Percentiles rank a stretch among this genome's conserved stretches.
phyloP scores from a whole-genome alignment of 2,888 invertebrate genomes.

The Phalangium opilio region DNA sequence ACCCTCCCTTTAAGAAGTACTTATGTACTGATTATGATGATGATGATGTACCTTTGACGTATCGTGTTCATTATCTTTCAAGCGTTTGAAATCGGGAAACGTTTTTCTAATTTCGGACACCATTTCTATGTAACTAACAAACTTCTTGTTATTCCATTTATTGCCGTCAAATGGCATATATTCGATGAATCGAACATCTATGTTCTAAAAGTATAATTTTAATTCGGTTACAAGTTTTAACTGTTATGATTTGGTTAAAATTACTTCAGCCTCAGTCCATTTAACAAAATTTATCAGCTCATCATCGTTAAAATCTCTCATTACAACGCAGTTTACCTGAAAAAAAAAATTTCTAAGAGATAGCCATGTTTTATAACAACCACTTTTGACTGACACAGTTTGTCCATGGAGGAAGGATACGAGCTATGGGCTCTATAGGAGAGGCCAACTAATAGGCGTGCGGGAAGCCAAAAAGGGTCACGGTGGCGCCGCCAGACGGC shows the following conservation, averaged over 20 bases:
- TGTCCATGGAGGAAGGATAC: too few relatives aligned
- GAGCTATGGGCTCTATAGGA: too few relatives aligned
- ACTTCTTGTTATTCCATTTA: constrained; percentile 67
- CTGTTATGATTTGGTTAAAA: too few relatives aligned
- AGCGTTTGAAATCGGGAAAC: constrained; percentile 48
- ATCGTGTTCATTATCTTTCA: constrained; percentile 59
- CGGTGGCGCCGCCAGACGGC: too few relatives aligned
- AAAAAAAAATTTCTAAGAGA: too few relatives aligned
- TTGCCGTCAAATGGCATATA: constrained; percentile 99
- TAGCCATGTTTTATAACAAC: too few relatives aligned
- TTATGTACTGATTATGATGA: too few relatives aligned
- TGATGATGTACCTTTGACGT: constrained; percentile 74
- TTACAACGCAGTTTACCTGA: constrained; percentile 79
- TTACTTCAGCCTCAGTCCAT: constrained; percentile 56
- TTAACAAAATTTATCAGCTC: constrained; percentile 86
- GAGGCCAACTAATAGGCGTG: too few relatives aligned
- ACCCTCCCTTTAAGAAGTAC: too few relatives aligned
- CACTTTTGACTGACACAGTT: too few relatives aligned
- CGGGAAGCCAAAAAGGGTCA: too few relatives aligned
- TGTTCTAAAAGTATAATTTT: constrained; percentile 34
- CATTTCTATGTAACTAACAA: constrained; percentile 69
- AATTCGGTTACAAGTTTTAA: too few relatives aligned
- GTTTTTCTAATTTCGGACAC: constrained; percentile 45
- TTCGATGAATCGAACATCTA: constrained; percentile 95
- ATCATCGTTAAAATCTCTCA: constrained; percentile 80